These are phyloP conservation scores for Plemyria rubiginata DNA, from an alignment of 2,888 invertebrate species.

Conservation along the genomic window DNA sequence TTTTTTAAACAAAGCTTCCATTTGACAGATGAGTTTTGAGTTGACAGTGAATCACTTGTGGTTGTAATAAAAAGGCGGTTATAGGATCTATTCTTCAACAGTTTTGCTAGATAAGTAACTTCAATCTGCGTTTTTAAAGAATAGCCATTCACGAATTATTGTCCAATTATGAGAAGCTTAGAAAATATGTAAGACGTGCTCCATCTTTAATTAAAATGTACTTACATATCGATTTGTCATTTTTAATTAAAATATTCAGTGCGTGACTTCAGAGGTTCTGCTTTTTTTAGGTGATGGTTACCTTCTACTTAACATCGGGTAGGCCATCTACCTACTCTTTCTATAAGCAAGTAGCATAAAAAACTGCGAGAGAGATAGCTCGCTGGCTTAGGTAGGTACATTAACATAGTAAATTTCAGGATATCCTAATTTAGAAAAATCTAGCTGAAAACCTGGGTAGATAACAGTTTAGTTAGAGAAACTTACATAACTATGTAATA, in stretches of 20 bases:
- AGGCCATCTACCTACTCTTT: no score
- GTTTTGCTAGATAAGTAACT: conserved; percentile 5
- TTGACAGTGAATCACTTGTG: no score
- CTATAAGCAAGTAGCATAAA: no score
- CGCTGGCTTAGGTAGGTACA: no score
- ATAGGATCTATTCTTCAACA: conserved; percentile 16
- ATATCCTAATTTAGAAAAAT: conserved; percentile 7
- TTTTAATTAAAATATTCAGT: no score
- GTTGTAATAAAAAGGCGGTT: not conserved
- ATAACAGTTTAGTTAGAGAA: conserved; percentile 8
- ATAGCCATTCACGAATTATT: conserved; percentile 2
- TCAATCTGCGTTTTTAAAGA: conserved; percentile 6
- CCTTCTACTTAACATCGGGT: no score
- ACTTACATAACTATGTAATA: conserved; percentile 17
- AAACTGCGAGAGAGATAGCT: no score
- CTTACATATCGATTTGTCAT: no score
- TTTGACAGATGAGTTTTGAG: no score
- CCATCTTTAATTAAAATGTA: not conserved
- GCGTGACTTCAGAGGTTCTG: no score
- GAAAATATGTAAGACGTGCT: conserved; percentile 7
- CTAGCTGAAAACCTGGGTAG: conserved; percentile 21
- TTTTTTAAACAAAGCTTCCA: no score
- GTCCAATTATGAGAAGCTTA: conserved; percentile 9
- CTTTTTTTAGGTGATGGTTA: no score
- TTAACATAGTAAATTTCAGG: not conserved